These are phyloP conservation scores for Scomber scombrus DNA, from an alignment of 2,113 vertebrate species.

Conservation along the genomic window DNA sequence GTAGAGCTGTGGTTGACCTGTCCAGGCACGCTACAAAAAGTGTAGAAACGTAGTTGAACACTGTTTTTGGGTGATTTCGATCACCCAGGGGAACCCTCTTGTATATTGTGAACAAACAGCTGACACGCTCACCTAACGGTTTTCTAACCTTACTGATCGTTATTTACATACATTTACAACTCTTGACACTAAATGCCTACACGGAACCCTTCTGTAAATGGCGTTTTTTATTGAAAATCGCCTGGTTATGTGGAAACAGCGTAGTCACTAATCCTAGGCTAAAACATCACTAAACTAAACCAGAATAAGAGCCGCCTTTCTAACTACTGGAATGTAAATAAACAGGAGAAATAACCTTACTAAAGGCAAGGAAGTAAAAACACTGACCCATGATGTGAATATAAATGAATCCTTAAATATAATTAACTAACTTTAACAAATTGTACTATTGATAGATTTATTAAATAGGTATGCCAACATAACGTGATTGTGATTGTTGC, in stretches of 20 bases:
- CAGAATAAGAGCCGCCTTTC: slow-evolving; percentile 15
- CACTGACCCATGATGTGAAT: slow-evolving; percentile 44
- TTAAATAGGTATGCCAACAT: slow-evolving; percentile 27
- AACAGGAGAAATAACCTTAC: slow-evolving; percentile 11
- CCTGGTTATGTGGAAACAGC: not conserved
- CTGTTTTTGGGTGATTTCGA: slow-evolving; percentile 27
- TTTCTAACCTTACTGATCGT: not conserved
- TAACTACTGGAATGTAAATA: slow-evolving; percentile 63
- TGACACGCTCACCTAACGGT: not conserved
- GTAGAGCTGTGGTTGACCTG: slow-evolving; percentile 19
- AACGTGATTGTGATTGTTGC: slow-evolving; percentile 39
- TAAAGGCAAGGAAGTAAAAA: slow-evolving; percentile 25
- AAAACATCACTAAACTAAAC: slow-evolving; percentile 23
- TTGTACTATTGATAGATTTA: slow-evolving; percentile 30
- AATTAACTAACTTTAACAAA: slow-evolving; percentile 53
- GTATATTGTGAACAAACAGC: slow-evolving; percentile 1
- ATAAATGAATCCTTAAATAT: slow-evolving; percentile 23
- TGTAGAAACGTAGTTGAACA: slow-evolving; percentile 36
- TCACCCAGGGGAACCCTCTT: slow-evolving; percentile 1
- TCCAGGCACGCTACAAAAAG: not conserved
- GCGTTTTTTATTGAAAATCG: not conserved
- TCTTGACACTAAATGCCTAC: slow-evolving; percentile 8
- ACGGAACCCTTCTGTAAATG: not conserved
- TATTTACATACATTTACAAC: slow-evolving; percentile 1
- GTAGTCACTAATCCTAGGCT: not conserved